A percentile compares a stretch with the other conserved stretches of the same genome.
phyloP scores from a whole-genome alignment of 2,797 vertebrate genomes.

The Premnoplex brunnescens region DNA sequence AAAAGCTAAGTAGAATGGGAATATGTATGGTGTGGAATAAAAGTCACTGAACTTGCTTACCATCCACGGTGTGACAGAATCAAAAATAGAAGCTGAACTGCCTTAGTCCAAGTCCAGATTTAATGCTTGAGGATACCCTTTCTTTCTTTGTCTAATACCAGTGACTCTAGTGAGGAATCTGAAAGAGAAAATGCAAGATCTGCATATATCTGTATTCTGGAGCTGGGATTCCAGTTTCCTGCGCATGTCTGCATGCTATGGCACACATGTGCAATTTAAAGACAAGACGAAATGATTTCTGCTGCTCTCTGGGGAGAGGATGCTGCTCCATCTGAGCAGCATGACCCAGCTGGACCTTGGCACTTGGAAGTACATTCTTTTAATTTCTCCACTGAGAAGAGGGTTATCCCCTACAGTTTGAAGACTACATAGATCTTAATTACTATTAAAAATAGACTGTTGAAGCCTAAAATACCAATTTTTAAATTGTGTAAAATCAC shows the following conservation, averaged over 20 bases:
- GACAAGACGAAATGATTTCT: neutral
- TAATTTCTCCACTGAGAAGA: neutral
- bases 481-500: neutral
- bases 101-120: neutral
- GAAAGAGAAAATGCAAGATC: neutral
- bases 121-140: neutral
- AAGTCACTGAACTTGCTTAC: neutral
- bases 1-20: neutral
- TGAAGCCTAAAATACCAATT: neutral
- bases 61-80: neutral
- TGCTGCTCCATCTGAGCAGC: slow-evolving; percentile 30
- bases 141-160: neutral
- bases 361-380: accelerated
- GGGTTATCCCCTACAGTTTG: neutral
- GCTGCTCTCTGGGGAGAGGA: neutral
- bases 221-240: neutral
- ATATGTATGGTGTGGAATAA: neutral
- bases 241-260: neutral
- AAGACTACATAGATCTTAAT: neutral
- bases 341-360: neutral
- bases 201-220: neutral
- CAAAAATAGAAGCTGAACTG: neutral
- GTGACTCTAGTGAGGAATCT: neutral
- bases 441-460: neutral
- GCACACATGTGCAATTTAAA: neutral